Base-by-base conservation (phyloP, 2,113 vertebrate species). In the Pseudopipra pipra region DNA sequence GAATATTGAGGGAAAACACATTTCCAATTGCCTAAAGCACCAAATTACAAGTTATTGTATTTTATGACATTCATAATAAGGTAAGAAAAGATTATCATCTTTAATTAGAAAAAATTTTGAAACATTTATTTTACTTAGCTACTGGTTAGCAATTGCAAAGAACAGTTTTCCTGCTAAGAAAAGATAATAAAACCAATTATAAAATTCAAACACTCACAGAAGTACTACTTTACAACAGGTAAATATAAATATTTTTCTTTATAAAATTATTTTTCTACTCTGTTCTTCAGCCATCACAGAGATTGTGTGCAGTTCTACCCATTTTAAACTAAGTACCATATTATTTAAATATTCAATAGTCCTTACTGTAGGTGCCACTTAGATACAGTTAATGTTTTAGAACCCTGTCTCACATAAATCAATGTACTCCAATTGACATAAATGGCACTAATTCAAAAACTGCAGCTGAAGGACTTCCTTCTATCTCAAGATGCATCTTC, bases 91-190 rank as follows among this genome's bases (percentile, higher is more conserved):
- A 92, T 89, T 71, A 73, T 56, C 6, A 80, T 67, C 70, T 90
- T 91, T 75, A 95, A 93, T 79, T 92, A 90, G 46, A 83, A 79
- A 92, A 44, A 83, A 72, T 7, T 22, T 70, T n/a, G 35, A 89
- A 86, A 49, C 12, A 55, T 59, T 65, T 89, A 61, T 80, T 83
- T 89, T 58, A 76, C 43, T 79, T 72, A 33, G 35, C 23, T 84
- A n/a, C 31, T 2, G 2, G 27, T 46, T 39, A 74, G 27, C 25
- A 81, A 62, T n/a, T 74, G 24, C 70, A 91, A 84, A 68, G 27
- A 47, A 24, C 16, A 82, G 20, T 31, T 76, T 82, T 78, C 55
- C 67, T 77, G 39, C 18, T 76, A 56, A 54, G 78, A 75, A 59
- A 59, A 59, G 79, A 83, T 76, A 84, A 76, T 81, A 80, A 89